Evolutionary conservation across 2,113 vertebrate species (phyloP).

Genomic region (Uria lomvia): DNA sequence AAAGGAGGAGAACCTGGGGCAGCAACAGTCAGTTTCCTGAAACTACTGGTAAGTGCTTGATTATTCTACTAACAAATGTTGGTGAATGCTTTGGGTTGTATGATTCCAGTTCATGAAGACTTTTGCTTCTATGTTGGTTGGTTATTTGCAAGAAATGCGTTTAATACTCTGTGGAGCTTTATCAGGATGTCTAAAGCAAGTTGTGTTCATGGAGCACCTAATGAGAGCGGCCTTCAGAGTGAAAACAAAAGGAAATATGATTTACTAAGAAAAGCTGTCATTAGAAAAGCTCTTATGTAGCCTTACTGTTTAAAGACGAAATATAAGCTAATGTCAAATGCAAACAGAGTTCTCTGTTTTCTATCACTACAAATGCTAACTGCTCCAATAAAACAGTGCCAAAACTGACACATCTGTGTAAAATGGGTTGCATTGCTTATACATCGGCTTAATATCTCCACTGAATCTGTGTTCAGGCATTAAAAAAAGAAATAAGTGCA

Average conservation of each 20-base stretch:
- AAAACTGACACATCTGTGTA: background rate
- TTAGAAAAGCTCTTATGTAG: background rate
- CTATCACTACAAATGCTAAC: background rate
- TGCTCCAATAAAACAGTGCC: background rate
- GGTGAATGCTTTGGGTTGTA: background rate
- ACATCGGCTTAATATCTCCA: background rate
- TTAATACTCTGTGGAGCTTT: background rate
- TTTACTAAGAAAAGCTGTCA: background rate
- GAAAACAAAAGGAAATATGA: background rate
- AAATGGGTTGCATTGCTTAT: background rate
- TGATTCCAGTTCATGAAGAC: background rate
- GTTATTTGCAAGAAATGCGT: background rate
- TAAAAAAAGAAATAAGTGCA: background rate
- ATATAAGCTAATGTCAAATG: background rate
- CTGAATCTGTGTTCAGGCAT: background rate
- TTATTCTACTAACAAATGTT: background rate
- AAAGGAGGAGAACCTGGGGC: background rate
- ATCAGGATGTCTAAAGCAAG: background rate
- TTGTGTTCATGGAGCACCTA: fast-evolving
- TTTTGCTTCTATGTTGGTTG: background rate
- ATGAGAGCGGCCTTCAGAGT: background rate
- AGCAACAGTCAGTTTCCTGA: background rate
- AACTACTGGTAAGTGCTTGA: background rate
- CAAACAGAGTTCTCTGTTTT: background rate
- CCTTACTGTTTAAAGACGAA: background rate